Evolutionary conservation across 2,113 vertebrate species (phyloP).

Genomic region (Craseonycteris thonglongyai): DNA sequence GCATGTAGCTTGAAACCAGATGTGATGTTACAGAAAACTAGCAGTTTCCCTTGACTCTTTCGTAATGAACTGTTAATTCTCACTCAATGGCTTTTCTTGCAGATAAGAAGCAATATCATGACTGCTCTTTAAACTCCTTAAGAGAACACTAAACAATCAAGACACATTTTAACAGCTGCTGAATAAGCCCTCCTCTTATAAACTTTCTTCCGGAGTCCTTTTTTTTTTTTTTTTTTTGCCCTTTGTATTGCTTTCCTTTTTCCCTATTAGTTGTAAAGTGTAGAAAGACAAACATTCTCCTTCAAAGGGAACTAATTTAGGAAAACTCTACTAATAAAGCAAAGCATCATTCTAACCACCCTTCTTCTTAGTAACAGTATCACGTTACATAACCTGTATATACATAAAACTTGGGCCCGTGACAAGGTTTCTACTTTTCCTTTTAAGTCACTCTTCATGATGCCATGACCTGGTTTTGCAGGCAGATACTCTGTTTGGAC

Average conservation of each 20-base stretch:
- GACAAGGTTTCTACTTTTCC: background rate
- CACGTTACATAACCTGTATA: background rate
- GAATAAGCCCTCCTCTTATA: background rate
- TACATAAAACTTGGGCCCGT: background rate
- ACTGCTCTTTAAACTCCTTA: background rate
- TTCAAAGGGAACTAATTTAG: background rate
- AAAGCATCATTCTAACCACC: background rate
- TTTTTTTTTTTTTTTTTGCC: no score
- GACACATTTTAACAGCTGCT: background rate
- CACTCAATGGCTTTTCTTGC: background rate
- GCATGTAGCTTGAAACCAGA: conserved; percentile 38
- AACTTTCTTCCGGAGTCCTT: background rate
- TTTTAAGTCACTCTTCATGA: background rate
- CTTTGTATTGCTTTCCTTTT: background rate
- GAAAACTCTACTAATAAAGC: background rate
- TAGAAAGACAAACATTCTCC: background rate
- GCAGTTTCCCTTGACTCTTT: conserved; percentile 19
- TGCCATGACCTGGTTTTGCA: background rate
- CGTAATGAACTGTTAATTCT: background rate
- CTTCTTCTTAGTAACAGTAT: background rate
- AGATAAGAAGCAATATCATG: conserved; percentile 7
- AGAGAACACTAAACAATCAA: background rate
- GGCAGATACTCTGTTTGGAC: background rate
- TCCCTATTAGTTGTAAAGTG: background rate
- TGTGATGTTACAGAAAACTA: conserved; percentile 35